Evolutionary conservation across 1,140 invertebrate genomes (phyloP), one percentile per base, ranked within the genome.

Genomic region (Microvelia longipes): DNA sequence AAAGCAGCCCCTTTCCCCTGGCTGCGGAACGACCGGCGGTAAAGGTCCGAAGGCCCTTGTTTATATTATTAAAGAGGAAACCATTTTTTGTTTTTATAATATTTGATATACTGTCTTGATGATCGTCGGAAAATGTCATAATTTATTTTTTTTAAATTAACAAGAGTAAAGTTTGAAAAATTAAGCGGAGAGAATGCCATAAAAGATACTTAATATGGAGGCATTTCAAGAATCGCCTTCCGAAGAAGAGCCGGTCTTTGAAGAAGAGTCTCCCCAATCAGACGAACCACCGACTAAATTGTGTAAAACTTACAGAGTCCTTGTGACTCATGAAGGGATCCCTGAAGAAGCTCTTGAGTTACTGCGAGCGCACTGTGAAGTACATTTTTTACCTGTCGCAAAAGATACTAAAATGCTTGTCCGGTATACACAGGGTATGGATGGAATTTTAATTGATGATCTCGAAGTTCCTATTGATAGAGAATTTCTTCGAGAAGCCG

Each of bases 331-430:
- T 50, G 5, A 50, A 50, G 5, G 5, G 19, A 50, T 50, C 35
- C 35, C 35, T 5, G 35, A 11, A 11, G 35, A 50, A 50, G 35
- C 35, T 50, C 35, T 50, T 19, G 35, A 50, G 19, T 50, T 50
- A 50, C 35, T 50, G 5, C 35, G 35, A 50, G 35, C 5, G 19
- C 19, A 87, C 69, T 83, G 84, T 74, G 73, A 71, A n/a, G 77
- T 78, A 28, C 75, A 78, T 67, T 76, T 79, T 61, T 80, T 80
- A 71, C 77, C 76, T 69, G 77, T 76, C n/a, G 77, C 77, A 26
- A 78, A 77, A 75, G 78, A 78, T n/a, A 26, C 73, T 77, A 66
- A 67, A 63, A 65, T 64, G 19, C 76, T 78, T 74, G 76, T 50
- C 5, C 5, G 35, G 19, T 50, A 50, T 19, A 11, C 5, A 11